phyloP scores from a whole-genome alignment of 2,888 invertebrate species.

The Ennomos fuscantarius region DNA sequence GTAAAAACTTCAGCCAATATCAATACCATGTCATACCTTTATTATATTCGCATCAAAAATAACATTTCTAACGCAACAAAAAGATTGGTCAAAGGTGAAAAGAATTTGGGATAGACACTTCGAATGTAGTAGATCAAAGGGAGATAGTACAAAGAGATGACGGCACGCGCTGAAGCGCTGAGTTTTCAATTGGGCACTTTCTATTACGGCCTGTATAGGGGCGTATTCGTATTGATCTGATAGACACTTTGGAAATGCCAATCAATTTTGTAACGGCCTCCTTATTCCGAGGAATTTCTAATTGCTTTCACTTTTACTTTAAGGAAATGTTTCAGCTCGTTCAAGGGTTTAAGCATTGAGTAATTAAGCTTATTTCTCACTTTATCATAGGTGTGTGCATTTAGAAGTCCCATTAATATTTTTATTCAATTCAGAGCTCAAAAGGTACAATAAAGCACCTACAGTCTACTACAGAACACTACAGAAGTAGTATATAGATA shows the following conservation, averaged over 20 bases:
- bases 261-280: constrained; percentile 35
- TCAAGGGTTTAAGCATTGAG: background rate
- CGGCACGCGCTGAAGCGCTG: constrained; percentile 46
- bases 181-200: constrained; percentile 42
- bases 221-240: constrained; percentile 45
- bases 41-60: constrained; percentile 37
- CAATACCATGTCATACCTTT: no score
- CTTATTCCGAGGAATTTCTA: constrained; percentile 16
- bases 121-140: constrained; percentile 58
- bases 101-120: constrained; percentile 60
- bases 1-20: no score
- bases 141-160: constrained; percentile 57
- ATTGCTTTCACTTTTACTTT: constrained; percentile 6
- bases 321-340: constrained; percentile 13
- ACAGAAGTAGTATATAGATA: no score
- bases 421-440: no score
- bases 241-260: constrained; percentile 40
- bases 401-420: no score
- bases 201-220: constrained; percentile 34
- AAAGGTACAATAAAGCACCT: no score
- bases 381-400: no score
- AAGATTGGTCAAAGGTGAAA: constrained; percentile 66
- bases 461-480: no score
- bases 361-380: background rate
- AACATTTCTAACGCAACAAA: constrained; percentile 33